Percentiles rank a stretch among this genome's conserved stretches.
phyloP scores from a whole-genome alignment of 2,888 invertebrate genomes.

The Philonicus albiceps region DNA sequence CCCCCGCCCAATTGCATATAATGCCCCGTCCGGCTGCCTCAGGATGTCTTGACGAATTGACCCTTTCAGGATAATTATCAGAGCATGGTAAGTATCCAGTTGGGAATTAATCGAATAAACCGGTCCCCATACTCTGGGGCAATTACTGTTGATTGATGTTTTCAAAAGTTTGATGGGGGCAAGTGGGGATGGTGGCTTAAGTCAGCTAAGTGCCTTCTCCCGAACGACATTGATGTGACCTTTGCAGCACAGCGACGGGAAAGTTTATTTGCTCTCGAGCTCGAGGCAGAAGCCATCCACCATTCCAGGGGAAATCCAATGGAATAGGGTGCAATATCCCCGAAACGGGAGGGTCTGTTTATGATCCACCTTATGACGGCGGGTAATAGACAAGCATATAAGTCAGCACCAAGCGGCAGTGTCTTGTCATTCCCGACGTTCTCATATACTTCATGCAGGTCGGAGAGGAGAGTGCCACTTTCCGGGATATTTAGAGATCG shows the following conservation, averaged over 20 bases:
- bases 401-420: background rate
- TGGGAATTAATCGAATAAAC: conserved; percentile 34
- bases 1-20: conserved; percentile 5
- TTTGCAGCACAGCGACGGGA: background rate
- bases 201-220: background rate
- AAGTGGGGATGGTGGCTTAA: background rate
- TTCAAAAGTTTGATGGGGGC: conserved; percentile 5
- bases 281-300: background rate
- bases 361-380: conserved; percentile 27
- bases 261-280: background rate
- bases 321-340: conserved; percentile 13
- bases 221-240: conserved; percentile 22
- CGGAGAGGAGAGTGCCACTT: conserved; percentile 7
- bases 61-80: conserved; percentile 34
- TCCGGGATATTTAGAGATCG: background rate
- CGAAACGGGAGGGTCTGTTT: background rate
- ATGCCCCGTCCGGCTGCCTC: background rate
- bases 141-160: conserved; percentile 32
- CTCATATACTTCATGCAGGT: background rate
- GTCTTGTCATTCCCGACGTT: background rate
- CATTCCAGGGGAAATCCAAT: background rate
- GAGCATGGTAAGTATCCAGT: conserved; percentile 32
- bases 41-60: conserved; percentile 29
- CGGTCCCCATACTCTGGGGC: background rate
- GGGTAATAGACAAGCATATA: conserved; percentile 26